Evolutionary conservation across 1,140 invertebrate genomes (phyloP), one percentile per base, ranked within the genome.

Genomic region (Lordiphosa clarofinis): DNA sequence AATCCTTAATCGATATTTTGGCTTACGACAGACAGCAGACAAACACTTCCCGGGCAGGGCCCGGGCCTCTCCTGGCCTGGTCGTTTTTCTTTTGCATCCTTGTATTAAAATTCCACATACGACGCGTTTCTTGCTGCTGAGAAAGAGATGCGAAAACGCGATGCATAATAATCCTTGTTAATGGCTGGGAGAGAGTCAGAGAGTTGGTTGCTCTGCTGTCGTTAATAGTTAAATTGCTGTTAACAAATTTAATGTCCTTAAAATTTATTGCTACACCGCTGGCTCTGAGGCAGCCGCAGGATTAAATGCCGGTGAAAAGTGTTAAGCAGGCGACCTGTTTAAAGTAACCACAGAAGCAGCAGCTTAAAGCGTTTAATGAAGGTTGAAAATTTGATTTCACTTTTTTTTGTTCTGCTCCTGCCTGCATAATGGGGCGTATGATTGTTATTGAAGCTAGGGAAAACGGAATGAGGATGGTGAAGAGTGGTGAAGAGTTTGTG

Each of bases 1-100:
- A 81, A 81, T 81, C 76, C 76, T 76, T 78, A 81, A 81, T 81
- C 76, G 76, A 81, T 81, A 76, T 76, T 78, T 73, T 73, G 73
- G 70, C 76, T 76, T 73, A 68, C 63, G 63, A 73, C 56, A 64
- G 55, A 58, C 60, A 58, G 49, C 35, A 70, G 48, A 66, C 54
- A 70, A 59, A 66, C 49, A 70, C 38, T 40, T 24, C 19, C 21
- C 11, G 15, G 38, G n/a, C 40, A 12, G 8, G 36, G 36, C 35
- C 15, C 19, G 33, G 12, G 13, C 10, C 35, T 36, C 39, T 43
- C 21, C 21, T 24, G 21, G 28, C 28, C 10, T 43, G 10, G 10
- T 44, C 42, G 11, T 46, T 12, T 33, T 24, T 46, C 42, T 52
- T 56, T 56, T 60, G 62, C 56, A 59, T 55, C 49, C 11, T 33